Percentiles rank a stretch among this genome's conserved stretches.
These are phyloP conservation scores for Tetraodon nigroviridis DNA, from an alignment of 2,113 vertebrate species.

Conservation along the genomic window DNA sequence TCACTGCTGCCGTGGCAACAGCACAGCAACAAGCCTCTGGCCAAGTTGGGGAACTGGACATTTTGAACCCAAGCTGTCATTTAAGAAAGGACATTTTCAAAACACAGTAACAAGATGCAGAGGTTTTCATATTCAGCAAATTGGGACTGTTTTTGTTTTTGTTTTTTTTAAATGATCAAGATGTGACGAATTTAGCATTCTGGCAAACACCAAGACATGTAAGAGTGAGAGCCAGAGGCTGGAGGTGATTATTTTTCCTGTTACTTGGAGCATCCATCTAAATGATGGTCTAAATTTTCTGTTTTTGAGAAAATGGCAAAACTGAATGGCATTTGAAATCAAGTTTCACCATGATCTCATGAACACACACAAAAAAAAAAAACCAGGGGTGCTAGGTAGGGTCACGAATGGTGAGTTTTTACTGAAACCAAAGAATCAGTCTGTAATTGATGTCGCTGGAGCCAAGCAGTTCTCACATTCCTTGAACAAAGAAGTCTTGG, in stretches of 20 bases:
- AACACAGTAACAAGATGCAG: constrained; percentile 30
- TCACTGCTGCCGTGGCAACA: constrained; percentile 62
- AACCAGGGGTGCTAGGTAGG: constrained; percentile 4
- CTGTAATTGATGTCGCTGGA: constrained; percentile 35
- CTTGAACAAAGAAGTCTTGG: constrained; percentile 21
- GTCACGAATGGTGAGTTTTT: constrained; percentile 38
- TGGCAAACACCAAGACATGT: background rate
- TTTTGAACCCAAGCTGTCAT: constrained; percentile 36
- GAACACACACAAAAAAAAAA: too few relatives aligned
- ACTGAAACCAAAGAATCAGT: constrained; percentile 30
- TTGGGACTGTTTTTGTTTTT: constrained; percentile 34
- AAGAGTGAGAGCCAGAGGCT: background rate
- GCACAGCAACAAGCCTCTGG: constrained; percentile 54
- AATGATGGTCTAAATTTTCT: background rate
- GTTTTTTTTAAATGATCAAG: constrained; percentile 12
- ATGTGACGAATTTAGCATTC: constrained; percentile 13
- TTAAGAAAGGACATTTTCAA: constrained; percentile 22
- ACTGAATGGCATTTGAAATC: too few relatives aligned
- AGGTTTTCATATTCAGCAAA: constrained; percentile 28
- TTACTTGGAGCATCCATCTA: background rate
- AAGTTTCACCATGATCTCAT: too few relatives aligned
- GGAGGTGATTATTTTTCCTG: background rate
- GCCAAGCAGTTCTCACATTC: constrained; percentile 2
- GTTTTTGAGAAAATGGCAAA: background rate
- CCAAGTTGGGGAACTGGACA: constrained; percentile 40